Evolutionary conservation across 92 coral and sea anemone species (phyloP), one percentile per base, ranked within the genome.

Genomic region (Bergia sp.): DNA sequence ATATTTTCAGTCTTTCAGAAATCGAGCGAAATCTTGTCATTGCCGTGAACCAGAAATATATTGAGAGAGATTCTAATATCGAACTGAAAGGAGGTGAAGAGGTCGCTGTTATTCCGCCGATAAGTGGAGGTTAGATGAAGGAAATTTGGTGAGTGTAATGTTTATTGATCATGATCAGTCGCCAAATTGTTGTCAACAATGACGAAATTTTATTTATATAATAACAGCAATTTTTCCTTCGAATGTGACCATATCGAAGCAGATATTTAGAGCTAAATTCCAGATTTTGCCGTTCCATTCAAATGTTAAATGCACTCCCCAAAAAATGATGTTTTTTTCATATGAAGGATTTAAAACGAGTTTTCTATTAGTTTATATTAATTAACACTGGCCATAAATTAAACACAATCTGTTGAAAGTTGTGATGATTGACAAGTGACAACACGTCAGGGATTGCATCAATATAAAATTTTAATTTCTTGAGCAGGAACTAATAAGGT

Each of bases 41-140:
- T 40, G 97, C 99, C 38, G 93, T 97, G 37, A 97, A 97, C 91
- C 98, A 97, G 85, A 89, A 89, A 44, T 96, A 97, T 82, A 64
- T 97, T 29, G 98, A 95, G 77, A 88, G 87, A 71, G 94, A 86
- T 12, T 86, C 91, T 44, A 79, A 47, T 37, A 90, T 92, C 73
- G 89, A 86, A 47, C 88, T 97, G 21, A 79, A 78, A 0, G 93
- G 92, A 42, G 93, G 95, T 42, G 99, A 97, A 80, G 97, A 96
- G 83, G 93, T 97, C 64, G 99, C 99, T 13, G 93, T 97, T 23
- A 97, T 97, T 45, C 98, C 99, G 65, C 98, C 99, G 1, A 93
- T 97, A 13, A 97, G 99, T 72, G 99, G 99, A 45, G 99, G 99
- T 6, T 97, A 81, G 74, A 74, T 74, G 84, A 83, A 67, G 74